phyloP scores from a whole-genome alignment of 2,888 invertebrate species.

The Netelia virgata region DNA sequence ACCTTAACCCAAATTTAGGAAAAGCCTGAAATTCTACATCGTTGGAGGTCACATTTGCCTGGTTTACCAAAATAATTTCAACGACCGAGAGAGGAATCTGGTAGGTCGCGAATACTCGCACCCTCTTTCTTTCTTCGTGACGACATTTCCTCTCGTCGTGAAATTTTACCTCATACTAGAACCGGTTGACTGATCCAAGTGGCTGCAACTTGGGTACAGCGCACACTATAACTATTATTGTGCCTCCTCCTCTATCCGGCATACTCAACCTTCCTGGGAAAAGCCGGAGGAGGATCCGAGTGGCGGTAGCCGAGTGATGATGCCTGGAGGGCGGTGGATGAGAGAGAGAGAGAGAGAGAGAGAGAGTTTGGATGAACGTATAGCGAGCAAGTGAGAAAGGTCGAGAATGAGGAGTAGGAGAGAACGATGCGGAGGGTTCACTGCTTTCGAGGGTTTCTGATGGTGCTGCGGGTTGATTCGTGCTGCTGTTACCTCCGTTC shows the following conservation, averaged over 20 bases:
- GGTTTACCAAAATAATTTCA: neutral
- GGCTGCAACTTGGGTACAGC: slow-evolving; percentile 21
- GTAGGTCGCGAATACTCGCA: neutral
- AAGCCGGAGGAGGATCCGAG: slow-evolving; percentile 56
- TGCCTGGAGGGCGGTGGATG: slow-evolving; percentile 35
- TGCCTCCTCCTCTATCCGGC: slow-evolving; percentile 26
- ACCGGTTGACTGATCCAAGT: neutral
- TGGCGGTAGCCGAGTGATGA: slow-evolving; percentile 55
- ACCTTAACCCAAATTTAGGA: too few relatives aligned
- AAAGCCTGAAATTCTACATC: too few relatives aligned
- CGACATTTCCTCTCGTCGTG: neutral
- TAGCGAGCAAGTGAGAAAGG: slow-evolving; percentile 29
- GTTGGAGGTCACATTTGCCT: too few relatives aligned
- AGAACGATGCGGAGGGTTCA: slow-evolving; percentile 60
- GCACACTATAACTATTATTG: slow-evolving; percentile 55
- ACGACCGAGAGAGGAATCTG: neutral
- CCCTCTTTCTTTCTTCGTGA: neutral
- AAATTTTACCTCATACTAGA: slow-evolving; percentile 17
- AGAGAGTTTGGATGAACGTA: slow-evolving; percentile 5
- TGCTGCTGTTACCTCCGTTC: slow-evolving; percentile 65
- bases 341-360: slow-evolving; percentile 29
- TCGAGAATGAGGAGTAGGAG: slow-evolving; percentile 48
- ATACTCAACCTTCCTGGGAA: slow-evolving; percentile 26
- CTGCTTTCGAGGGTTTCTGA: slow-evolving; percentile 55
- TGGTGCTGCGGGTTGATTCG: slow-evolving; percentile 63